These are phyloP conservation scores for Drosophila simulans DNA, from an alignment of 1,140 invertebrate genomes.

Conservation along the genomic window DNA sequence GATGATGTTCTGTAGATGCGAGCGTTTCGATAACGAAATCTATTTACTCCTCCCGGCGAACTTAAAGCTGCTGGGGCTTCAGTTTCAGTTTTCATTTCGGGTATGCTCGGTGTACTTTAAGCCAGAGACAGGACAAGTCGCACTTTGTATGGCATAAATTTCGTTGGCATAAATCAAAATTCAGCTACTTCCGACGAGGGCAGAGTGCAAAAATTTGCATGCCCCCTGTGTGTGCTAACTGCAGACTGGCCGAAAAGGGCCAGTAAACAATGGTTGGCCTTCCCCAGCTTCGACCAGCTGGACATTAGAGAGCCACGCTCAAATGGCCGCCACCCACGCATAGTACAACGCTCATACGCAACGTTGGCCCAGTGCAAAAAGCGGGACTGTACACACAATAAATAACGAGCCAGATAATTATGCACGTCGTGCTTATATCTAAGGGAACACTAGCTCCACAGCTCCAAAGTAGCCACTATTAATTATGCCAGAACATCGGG, in stretches of 20 bases:
- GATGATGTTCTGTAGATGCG: conserved; percentile 61
- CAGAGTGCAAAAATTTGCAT: conserved; percentile 81
- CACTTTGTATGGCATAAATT: conserved; percentile 75
- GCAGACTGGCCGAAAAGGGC: conserved; percentile 46
- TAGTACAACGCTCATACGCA: conserved; percentile 68
- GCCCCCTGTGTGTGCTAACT: conserved; percentile 32
- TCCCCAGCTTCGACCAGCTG: conserved; percentile 3
- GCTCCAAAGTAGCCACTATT: conserved; percentile 35
- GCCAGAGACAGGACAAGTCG: conserved; percentile 37
- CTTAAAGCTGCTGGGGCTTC: conserved; percentile 41
- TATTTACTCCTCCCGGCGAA: conserved; percentile 7
- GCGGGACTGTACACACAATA: conserved; percentile 57
- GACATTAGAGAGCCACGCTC: conserved; percentile 69
- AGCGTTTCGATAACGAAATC: conserved; percentile 47
- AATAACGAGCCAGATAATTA: conserved; percentile 78
- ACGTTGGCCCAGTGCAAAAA: conserved; percentile 48
- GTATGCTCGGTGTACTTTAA: conserved; percentile 20
- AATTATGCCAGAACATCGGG: conserved; percentile 36
- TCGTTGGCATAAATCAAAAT: conserved; percentile 83
- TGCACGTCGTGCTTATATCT: conserved; percentile 64
- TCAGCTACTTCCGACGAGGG: conserved; percentile 75
- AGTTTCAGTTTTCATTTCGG: conserved; percentile 12
- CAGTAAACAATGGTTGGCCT: conserved; percentile 44
- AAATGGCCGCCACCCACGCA: conserved; percentile 76
- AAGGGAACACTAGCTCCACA: conserved; percentile 29